Percentiles rank a stretch among this genome's conserved stretches.
Conservation (phyloP, 2,888 invertebrate genomes). For the Andricus quercusramuli region DNA sequence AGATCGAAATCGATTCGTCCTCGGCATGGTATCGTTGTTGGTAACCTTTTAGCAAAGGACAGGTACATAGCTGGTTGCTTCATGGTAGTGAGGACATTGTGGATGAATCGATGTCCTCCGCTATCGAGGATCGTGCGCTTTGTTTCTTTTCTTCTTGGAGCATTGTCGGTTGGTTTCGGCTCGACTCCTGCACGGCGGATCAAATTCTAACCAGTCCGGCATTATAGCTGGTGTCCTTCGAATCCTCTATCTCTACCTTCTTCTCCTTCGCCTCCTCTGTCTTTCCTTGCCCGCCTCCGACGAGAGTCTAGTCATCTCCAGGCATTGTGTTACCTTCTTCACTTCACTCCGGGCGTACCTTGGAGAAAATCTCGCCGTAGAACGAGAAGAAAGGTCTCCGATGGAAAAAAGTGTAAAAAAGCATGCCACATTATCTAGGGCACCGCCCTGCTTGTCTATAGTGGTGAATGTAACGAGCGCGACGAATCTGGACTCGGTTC, state of each 20-base stretch:
- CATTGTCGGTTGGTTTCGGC: constrained; percentile 72
- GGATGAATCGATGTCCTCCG: constrained; percentile 58
- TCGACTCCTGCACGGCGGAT: constrained; percentile 74
- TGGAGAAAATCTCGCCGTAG: constrained; percentile 60
- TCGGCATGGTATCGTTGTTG: not conserved
- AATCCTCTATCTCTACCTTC: constrained; percentile 60
- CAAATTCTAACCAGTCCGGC: constrained; percentile 77
- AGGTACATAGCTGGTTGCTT: constrained; percentile 44
- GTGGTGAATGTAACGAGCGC: constrained; percentile 59
- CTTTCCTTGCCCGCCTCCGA: constrained; percentile 53
- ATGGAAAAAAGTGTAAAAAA: constrained; percentile 53
- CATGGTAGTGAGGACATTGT: constrained; percentile 52
- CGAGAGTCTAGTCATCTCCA: constrained; percentile 69
- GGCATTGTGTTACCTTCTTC: constrained; percentile 69
- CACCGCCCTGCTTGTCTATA: constrained; percentile 47
- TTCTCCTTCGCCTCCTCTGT: constrained; percentile 44
- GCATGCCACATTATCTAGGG: constrained; percentile 53
- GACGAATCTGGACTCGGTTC: constrained; percentile 54
- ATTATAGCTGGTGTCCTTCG: constrained; percentile 76
- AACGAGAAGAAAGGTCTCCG: constrained; percentile 48
- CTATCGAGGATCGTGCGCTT: constrained; percentile 54
- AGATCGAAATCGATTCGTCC: not conserved
- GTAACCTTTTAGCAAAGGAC: not conserved
- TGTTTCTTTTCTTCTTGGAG: constrained; percentile 66
- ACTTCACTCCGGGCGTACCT: constrained; percentile 52